Percentiles rank a stretch among this genome's conserved stretches.
Conservation (phyloP, 2,113 vertebrate genomes). For the Neopipo cinnamomea region DNA sequence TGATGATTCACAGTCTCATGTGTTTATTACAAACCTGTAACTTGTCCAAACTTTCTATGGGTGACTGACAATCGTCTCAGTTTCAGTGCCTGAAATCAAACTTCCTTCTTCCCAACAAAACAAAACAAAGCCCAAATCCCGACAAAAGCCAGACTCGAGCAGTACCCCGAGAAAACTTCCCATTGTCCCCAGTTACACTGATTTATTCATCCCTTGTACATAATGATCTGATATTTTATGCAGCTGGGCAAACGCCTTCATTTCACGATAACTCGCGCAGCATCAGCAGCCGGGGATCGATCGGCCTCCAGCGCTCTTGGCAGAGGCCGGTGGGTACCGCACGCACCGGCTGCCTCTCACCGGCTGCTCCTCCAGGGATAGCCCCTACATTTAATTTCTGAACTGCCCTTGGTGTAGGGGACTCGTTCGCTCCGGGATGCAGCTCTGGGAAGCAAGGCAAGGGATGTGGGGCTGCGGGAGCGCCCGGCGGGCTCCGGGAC, state of each 20-base stretch:
- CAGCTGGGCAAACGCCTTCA: neutral
- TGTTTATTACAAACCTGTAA: neutral
- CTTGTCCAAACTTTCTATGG: neutral
- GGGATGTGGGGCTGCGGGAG: neutral
- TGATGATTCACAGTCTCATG: neutral
- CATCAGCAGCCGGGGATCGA: rapidly evolving
- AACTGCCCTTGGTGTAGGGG: rapidly evolving
- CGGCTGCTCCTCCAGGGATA: neutral
- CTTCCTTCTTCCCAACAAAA: neutral
- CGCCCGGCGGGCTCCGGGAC: neutral
- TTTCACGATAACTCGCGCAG: rapidly evolving
- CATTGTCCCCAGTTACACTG: rapidly evolving
- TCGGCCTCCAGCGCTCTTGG: rapidly evolving
- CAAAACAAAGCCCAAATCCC: neutral
- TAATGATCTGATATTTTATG: neutral
- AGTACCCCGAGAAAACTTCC: neutral
- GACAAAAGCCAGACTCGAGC: neutral
- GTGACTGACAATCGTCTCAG: neutral
- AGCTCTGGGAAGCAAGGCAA: rapidly evolving
- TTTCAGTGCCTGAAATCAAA: neutral
- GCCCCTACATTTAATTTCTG: neutral
- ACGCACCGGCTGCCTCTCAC: neutral
- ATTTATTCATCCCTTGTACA: neutral
- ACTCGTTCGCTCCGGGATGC: rapidly evolving
- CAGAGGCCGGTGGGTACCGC: neutral